Conservation (phyloP, 2,888 invertebrate genomes). For the Apocheima hispidaria region DNA sequence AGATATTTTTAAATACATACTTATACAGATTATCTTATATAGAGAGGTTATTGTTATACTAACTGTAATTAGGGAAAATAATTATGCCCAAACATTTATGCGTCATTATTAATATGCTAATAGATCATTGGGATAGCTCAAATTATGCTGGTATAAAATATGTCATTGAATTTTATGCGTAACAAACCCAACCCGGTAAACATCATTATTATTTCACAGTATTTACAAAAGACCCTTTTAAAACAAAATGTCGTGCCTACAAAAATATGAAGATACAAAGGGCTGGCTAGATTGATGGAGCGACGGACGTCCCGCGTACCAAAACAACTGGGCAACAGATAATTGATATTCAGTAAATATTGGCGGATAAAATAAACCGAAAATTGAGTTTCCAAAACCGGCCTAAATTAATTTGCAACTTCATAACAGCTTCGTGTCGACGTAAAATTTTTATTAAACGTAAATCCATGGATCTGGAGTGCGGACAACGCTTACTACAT, state of each 20-base stretch:
- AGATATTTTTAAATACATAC: too few species aligned
- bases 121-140: too few species aligned
- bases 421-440: slow-evolving; percentile 77
- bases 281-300: slow-evolving; percentile 67
- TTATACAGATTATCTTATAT: too few species aligned
- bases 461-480: slow-evolving; percentile 63
- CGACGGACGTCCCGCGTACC: slow-evolving; percentile 49
- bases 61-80: too few species aligned
- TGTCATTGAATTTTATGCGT: too few species aligned
- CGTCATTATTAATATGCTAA: too few species aligned
- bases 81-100: too few species aligned
- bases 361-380: slow-evolving; percentile 82
- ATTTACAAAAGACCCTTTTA: slow-evolving; percentile 32
- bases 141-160: too few species aligned
- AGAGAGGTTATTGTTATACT: neutral
- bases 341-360: slow-evolving; percentile 85
- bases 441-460: slow-evolving; percentile 76
- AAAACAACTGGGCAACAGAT: slow-evolving; percentile 61
- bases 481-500: slow-evolving; percentile 46
- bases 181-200: too few species aligned
- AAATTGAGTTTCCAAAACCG: slow-evolving; percentile 83
- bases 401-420: slow-evolving; percentile 84
- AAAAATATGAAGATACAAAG: slow-evolving; percentile 49
- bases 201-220: slow-evolving; percentile 41
- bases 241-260: slow-evolving; percentile 33